A percentile compares a stretch with the other conserved stretches of the same genome.
phyloP scores from a whole-genome alignment of 2,888 invertebrate species.

The Shargacucullia verbasci region DNA sequence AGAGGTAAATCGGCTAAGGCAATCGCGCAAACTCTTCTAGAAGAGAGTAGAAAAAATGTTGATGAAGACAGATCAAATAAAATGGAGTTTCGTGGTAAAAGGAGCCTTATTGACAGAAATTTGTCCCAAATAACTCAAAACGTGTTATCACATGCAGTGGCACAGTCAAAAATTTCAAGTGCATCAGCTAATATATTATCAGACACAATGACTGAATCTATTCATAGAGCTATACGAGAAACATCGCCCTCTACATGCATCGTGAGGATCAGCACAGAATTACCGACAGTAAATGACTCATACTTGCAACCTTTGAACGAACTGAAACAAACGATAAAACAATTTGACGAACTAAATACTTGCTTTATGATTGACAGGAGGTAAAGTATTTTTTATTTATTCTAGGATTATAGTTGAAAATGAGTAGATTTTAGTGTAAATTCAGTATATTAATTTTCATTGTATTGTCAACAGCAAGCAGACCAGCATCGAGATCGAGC shows the following conservation, averaged over 20 bases:
- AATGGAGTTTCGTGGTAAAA: constrained; percentile 69
- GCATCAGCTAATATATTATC: constrained; percentile 64
- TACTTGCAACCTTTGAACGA: constrained; percentile 89
- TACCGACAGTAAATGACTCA: constrained; percentile 78
- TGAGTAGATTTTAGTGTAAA: background rate
- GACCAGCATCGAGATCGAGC: constrained; percentile 99
- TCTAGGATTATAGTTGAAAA: background rate
- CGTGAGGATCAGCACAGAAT: constrained; percentile 77
- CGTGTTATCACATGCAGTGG: constrained; percentile 62
- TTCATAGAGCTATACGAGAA: constrained; percentile 68
- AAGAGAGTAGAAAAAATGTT: constrained; percentile 89
- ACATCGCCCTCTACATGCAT: constrained; percentile 76
- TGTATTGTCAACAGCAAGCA: constrained; percentile 93
- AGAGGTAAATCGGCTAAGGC: constrained; percentile 93
- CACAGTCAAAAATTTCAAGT: constrained; percentile 61
- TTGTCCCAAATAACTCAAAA: constrained; percentile 64
- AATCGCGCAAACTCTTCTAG: constrained; percentile 91
- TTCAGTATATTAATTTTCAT: constrained; percentile 21
- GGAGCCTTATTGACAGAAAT: constrained; percentile 64
- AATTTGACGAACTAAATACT: constrained; percentile 90
- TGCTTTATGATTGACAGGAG: constrained; percentile 90
- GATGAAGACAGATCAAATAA: constrained; percentile 74
- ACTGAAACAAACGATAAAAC: constrained; percentile 90
- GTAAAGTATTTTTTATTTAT: constrained; percentile 73
- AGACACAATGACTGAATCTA: constrained; percentile 69